Base-by-base conservation (phyloP, 2,113 vertebrate genomes). In the Tauraco erythrolophus region DNA sequence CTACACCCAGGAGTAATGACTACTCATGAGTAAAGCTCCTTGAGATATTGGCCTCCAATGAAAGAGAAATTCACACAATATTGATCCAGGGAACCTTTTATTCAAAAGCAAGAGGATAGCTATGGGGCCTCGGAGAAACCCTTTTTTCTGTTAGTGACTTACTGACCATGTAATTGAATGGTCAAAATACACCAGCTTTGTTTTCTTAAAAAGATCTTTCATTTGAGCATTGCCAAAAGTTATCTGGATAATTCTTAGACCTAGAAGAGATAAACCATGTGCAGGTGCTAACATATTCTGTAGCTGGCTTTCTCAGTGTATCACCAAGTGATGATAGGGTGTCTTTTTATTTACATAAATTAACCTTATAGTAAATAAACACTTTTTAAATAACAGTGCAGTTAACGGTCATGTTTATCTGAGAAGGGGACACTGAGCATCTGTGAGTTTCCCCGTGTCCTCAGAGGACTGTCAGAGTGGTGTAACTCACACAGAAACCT, bases 391-490 rank as follows among this genome's bases (percentile, higher is more conserved):
- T 7, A 60, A 10, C 9, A 77, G 28, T 41, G 46, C 31, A 80
- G 13, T 8, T 10, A 51, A 24, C 7, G 68, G 31, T 25, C 0
- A 0, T 39, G 18, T 51, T 80, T 3, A 65, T 66, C 16, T 43
- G 28, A 54, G 22, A 78, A 54, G 18, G 0, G 1, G 37, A 46
- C 33, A 33, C 22, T 2, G 5, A 21, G 7, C 0, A 0, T 10
- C 31, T 61, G 31, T 37, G 24, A 74, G 27, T 81, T 66, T 85
- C 46, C 33, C 11, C 4, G 1, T 14, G 7, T 64, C 39, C 28
- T 77, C 39, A 62, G 31, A 61, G 30, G 28, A 24, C 15, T 28
- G 37, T 83, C 45, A 76, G 14, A 33, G 15, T 25, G 31, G 23
- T 78, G 18, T 50, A 84, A 39, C 8, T 71, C 19, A 14, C 39